Conservation (phyloP, 2,888 invertebrate genomes). For the Pharmacophagus antenor region DNA sequence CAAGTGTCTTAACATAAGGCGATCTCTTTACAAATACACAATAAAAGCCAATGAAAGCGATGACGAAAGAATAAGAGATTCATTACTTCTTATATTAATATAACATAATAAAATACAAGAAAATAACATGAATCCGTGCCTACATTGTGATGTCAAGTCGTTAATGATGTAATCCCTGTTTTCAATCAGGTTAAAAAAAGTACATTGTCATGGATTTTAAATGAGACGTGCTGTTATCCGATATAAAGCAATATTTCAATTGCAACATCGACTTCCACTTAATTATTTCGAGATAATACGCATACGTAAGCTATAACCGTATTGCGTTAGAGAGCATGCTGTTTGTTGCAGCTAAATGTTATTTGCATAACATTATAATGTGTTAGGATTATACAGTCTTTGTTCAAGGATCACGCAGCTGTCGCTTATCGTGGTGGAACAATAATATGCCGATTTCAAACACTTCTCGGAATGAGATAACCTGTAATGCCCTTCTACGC, state of each 20-base stretch:
- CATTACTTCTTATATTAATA: too few relatives aligned
- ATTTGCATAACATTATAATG: slow-evolving; percentile 60
- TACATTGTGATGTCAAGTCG: background rate
- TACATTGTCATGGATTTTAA: slow-evolving; percentile 4
- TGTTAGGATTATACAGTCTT: slow-evolving; percentile 64
- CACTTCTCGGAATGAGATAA: slow-evolving; percentile 63
- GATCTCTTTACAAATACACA: slow-evolving; percentile 30
- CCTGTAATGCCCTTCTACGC: slow-evolving; percentile 47
- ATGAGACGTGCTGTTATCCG: slow-evolving; percentile 25
- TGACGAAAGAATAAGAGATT: background rate
- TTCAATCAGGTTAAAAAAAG: slow-evolving; percentile 6
- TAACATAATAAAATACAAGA: background rate
- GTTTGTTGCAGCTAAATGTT: slow-evolving; percentile 46
- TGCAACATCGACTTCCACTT: slow-evolving; percentile 52
- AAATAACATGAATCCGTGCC: background rate
- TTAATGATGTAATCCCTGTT: background rate
- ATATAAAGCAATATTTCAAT: slow-evolving; percentile 41
- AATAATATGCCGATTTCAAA: slow-evolving; percentile 70
- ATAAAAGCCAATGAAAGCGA: slow-evolving; percentile 8
- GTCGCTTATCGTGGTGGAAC: slow-evolving; percentile 66
- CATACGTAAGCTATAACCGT: slow-evolving; percentile 51
- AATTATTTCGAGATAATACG: slow-evolving; percentile 64
- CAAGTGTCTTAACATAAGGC: slow-evolving; percentile 37
- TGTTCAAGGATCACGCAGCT: slow-evolving; percentile 71
- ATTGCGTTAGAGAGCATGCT: slow-evolving; percentile 49